These are phyloP conservation scores for Himalopsyche japonica DNA, from an alignment of 2,888 invertebrate genomes.

Conservation along the genomic window DNA sequence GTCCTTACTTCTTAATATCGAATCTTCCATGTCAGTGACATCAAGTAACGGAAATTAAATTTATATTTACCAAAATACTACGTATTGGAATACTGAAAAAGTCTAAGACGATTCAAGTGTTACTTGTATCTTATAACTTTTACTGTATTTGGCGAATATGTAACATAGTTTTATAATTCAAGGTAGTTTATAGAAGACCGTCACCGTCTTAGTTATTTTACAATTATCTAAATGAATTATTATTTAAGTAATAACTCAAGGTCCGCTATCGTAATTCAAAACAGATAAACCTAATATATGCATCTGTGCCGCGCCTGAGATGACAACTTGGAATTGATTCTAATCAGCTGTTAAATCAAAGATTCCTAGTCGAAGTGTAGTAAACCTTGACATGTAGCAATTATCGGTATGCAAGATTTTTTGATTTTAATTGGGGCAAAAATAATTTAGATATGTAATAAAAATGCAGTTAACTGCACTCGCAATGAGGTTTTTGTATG, in stretches of 20 bases:
- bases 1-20: no score
- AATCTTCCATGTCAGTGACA: no score
- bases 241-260: neutral
- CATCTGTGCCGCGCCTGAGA: neutral
- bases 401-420: neutral
- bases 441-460: neutral
- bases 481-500: neutral
- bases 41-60: no score
- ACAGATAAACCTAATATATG: neutral
- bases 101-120: no score
- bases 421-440: neutral
- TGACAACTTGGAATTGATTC: neutral
- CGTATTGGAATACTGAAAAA: no score
- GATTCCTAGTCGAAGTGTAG: neutral
- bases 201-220: no score
- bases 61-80: no score
- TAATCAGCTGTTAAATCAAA: neutral
- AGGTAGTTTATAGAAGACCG: no score
- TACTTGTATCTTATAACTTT: no score
- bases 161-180: no score
- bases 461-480: neutral
- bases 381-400: neutral
- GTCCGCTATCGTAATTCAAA: neutral
- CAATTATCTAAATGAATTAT: no score
- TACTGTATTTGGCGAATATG: no score